A percentile compares a stretch with the other conserved stretches of the same genome.
Conservation (phyloP, 2,888 invertebrate species). For the Andrena bucephala region DNA sequence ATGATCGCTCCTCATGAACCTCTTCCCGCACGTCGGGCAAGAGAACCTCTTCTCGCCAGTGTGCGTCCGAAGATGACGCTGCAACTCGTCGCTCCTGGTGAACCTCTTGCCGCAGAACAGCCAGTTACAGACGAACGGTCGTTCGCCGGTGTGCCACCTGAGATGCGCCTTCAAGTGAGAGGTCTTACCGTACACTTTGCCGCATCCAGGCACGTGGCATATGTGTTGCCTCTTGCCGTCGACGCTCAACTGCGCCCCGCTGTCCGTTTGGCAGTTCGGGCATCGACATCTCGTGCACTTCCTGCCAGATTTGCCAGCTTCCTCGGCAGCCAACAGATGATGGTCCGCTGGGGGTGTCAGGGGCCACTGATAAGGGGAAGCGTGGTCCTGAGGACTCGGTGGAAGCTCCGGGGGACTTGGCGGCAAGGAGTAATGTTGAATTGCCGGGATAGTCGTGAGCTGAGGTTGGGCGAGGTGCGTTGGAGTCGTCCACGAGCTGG, state of each 20-base stretch:
- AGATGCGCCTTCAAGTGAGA: constrained; percentile 97
- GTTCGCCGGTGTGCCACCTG: constrained; percentile 96
- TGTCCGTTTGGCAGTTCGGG: constrained; percentile 93
- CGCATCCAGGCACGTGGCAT: constrained; percentile 95
- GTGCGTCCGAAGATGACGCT: constrained; percentile 94
- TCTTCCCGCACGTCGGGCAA: constrained; percentile 94
- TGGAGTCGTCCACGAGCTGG: constrained; percentile 71
- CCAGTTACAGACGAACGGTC: constrained; percentile 96
- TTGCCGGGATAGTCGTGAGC: constrained; percentile 59
- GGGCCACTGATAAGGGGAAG: constrained; percentile 76
- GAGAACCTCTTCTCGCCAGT: constrained; percentile 95
- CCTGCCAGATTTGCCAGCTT: constrained; percentile 81
- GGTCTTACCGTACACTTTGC: constrained; percentile 96
- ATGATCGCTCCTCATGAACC: constrained; percentile 97
- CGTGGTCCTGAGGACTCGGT: constrained; percentile 72
- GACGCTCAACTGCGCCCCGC: constrained; percentile 89
- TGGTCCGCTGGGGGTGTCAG: constrained; percentile 75
- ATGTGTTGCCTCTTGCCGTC: constrained; percentile 94
- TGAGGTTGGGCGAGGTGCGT: constrained; percentile 68
- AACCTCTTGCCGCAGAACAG: constrained; percentile 95
- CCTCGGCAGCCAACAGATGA: constrained; percentile 54
- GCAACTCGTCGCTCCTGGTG: constrained; percentile 95
- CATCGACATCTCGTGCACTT: constrained; percentile 92
- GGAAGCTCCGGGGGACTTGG: constrained; percentile 77
- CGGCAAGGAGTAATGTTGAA: constrained; percentile 77